Evolutionary conservation across 2,888 invertebrate genomes (phyloP), one percentile per base, ranked within the genome.

Genomic region (Lepeophtheirus nordmannii): DNA sequence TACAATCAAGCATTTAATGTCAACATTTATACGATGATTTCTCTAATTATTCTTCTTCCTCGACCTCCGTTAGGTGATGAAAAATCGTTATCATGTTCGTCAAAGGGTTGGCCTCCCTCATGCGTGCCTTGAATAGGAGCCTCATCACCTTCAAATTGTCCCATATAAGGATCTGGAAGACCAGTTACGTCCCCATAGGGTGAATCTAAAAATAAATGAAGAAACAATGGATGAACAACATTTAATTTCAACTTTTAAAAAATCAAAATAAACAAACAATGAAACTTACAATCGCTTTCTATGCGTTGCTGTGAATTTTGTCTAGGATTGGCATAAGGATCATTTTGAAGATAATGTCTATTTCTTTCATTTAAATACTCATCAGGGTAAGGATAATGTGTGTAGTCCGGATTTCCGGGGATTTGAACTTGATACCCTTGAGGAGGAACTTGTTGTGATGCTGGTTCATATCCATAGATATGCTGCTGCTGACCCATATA

Each of bases 161-260:
- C 88, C 81, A 86, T 82, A 78, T 89, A 90, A 60, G 88, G 86
- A 78, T 89, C 88, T 63, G 89, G 89, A 73, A 92, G 81, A 70
- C 91, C 91, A 78, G 88, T 90, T 74, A 91, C 90, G 78, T 92
- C 92, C 76, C 87, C 87, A 82, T 91, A 92, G 72, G 89, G 89
- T 68, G 90, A 89, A 81, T 91, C 91, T 87, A 75, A 69, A 1
- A 65, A 62, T 17, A 63, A 39, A 40, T 68, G 67, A 65, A 39
- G 2, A 46, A 56, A 68, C 62, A 46, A 59, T 39, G 65, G 23
- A 20, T 12, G 57, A n/a, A 59, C 46, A 58, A 46, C 9, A 11
- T 10, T 17, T n/a, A 11, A 30, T 59, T 17, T 8, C 22, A 23
- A 60, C 62, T 68, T 68, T 30, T 1, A 58, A 40, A 58, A 67